These are phyloP conservation scores for Dryobota labecula DNA, from an alignment of 2,888 invertebrate genomes.

Conservation along the genomic window DNA sequence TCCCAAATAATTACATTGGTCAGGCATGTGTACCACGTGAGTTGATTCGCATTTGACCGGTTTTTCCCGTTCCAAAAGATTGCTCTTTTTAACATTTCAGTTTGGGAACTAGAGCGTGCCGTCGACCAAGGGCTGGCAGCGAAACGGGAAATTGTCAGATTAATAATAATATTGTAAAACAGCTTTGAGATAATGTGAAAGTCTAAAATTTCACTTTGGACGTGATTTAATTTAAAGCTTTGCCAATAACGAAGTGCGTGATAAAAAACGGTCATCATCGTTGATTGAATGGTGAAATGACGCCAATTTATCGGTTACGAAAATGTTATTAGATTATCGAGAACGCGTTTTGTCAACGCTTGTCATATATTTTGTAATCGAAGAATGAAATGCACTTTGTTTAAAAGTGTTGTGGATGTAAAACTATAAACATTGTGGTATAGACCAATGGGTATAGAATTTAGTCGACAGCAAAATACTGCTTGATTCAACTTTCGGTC, in stretches of 20 bases:
- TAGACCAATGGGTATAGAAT: no score
- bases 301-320: constrained; percentile 47
- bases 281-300: constrained; percentile 60
- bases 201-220: constrained; percentile 61
- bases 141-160: constrained; percentile 59
- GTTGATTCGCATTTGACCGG: constrained; percentile 56
- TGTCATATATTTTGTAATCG: constrained; percentile 51
- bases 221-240: constrained; percentile 67
- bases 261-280: constrained; percentile 58
- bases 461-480: constrained; percentile 12
- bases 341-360: constrained; percentile 50
- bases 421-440: constrained; percentile 15
- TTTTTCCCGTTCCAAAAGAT: constrained; percentile 74
- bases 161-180: constrained; percentile 65
- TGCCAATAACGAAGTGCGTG: constrained; percentile 58
- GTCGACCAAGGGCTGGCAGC: constrained; percentile 63
- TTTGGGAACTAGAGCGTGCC: constrained; percentile 81
- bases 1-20: constrained; percentile 55
- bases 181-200: constrained; percentile 63
- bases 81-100: constrained; percentile 76
- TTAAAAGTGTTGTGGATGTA: constrained; percentile 26
- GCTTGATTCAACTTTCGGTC: not conserved
- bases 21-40: constrained; percentile 44
- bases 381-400: constrained; percentile 37
- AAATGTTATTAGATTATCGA: constrained; percentile 54